Base-by-base conservation (phyloP, 2,888 invertebrate genomes). In the Blera fallax region DNA sequence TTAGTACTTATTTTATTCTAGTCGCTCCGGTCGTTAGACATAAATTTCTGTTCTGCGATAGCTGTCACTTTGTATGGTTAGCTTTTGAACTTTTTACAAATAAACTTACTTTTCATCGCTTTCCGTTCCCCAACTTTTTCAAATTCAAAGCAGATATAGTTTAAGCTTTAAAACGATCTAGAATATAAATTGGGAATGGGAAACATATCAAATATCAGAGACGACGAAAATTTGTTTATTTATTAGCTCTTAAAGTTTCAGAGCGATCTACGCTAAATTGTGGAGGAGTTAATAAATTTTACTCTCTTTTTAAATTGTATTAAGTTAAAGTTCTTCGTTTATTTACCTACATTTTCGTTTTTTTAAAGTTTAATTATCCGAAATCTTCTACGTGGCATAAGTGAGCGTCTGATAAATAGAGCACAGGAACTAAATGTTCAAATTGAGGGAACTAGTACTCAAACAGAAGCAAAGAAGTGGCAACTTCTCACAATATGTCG, bases 401-500 rank as follows among this genome's bases (percentile, higher is more conserved):
- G 93, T 0, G 91, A 91, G 60, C 92, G 93, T 45, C 89, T 94
- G 80, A 90, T 93, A 6, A 91, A 90, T 7, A 91, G 93, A 32
- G 92, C 93, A 4, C 90, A 92, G 14, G 93, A 93, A 85, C 88
- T 93, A 40, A 91, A 92, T 60, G 88, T 89, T 7, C 89, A 91
- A 88, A 91, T 92, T 3, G 90, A 90, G 11, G 90, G 87, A 34
- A 91, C 91, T 1, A 89, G 91, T 56, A 89, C 89, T 16, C 90
- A 89, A 67, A 88, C 88, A 4, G 91, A 91, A 67, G 91, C 90
- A 74, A 87, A 91, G 10, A 92, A 92, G 83, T 91, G 91, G 91
- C 91, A 92, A 82, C 87, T 92, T 18, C 87, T 92, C 18, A 91
- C 90, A 18, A 93, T 96, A 73, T 97, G 97, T 87, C 95, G 98